phyloP scores from a whole-genome alignment of 35 echinoderm and acorn worm genomes.

The Chiridota heheva region DNA sequence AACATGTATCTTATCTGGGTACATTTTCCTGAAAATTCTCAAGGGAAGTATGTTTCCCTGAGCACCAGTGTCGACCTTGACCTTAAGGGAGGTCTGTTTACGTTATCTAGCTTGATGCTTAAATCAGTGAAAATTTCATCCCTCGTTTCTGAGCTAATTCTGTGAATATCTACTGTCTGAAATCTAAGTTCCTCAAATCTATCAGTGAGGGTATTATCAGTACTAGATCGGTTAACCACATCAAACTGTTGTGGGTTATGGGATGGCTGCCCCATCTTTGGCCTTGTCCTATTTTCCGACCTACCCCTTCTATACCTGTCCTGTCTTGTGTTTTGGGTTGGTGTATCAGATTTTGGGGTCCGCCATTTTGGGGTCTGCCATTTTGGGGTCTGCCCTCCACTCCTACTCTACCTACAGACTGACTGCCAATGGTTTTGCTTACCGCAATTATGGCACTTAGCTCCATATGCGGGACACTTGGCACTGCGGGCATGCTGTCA shows the following conservation, averaged over 20 bases:
- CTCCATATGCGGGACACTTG: constrained; percentile 13
- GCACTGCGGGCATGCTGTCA: background rate
- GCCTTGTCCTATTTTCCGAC: too few species aligned
- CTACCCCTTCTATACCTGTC: too few species aligned
- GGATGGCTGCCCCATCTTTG: too few species aligned
- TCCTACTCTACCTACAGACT: constrained; percentile 14
- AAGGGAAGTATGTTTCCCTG: constrained; percentile 24
- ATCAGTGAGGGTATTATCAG: too few species aligned
- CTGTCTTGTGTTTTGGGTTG: too few species aligned
- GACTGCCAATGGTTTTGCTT: constrained; percentile 31
- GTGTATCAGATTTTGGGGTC: too few species aligned
- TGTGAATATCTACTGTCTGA: background rate
- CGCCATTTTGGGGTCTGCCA: too few species aligned
- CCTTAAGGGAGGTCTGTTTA: background rate
- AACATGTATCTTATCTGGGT: constrained; percentile 9
- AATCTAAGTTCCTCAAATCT: constrained; percentile 29
- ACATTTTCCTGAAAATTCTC: constrained; percentile 25
- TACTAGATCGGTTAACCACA: too few species aligned
- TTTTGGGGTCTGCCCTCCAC: too few species aligned
- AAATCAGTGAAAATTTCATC: constrained; percentile 12
- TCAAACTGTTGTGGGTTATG: too few species aligned
- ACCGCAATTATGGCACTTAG: background rate
- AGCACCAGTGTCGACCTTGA: constrained; percentile 39
- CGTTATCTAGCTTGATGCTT: background rate
- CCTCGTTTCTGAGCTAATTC: background rate